phyloP scores from a whole-genome alignment of 1,140 invertebrate genomes.

The Sitophilus oryzae region DNA sequence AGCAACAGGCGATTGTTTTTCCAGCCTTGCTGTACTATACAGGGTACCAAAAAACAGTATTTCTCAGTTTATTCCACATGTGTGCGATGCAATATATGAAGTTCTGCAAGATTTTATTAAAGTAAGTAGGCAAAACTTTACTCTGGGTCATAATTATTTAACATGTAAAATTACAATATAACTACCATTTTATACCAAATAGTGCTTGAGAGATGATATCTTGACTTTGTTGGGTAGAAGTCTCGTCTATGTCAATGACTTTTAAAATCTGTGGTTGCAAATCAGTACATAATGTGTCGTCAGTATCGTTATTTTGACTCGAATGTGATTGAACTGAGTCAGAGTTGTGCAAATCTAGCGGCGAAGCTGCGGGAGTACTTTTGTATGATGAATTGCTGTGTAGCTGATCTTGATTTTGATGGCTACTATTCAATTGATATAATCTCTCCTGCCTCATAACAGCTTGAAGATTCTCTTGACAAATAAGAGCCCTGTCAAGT shows the following conservation, averaged over 20 bases:
- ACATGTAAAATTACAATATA: too few relatives aligned
- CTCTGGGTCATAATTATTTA: too few relatives aligned
- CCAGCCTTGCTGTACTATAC: too few relatives aligned
- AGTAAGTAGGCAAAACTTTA: too few relatives aligned
- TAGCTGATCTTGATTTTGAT: background rate
- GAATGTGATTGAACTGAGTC: background rate
- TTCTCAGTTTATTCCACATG: too few relatives aligned
- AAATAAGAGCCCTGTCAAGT: constrained; percentile 1
- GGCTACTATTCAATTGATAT: background rate
- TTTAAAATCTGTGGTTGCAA: background rate
- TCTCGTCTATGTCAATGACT: background rate
- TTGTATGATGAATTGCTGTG: background rate
- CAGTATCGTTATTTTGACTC: background rate
- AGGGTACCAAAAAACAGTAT: too few relatives aligned
- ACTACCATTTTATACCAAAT: background rate
- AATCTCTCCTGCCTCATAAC: background rate
- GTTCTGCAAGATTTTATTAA: too few relatives aligned
- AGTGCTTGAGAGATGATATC: constrained; percentile 2
- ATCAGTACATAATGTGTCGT: background rate
- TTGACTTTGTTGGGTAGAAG: background rate
- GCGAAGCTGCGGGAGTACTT: background rate
- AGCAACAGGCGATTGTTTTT: too few relatives aligned
- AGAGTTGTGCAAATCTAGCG: background rate
- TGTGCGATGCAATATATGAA: too few relatives aligned
- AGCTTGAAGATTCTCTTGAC: background rate